A percentile compares a stretch with the other conserved stretches of the same genome.
phyloP scores from a whole-genome alignment of 2,113 vertebrate species.

The Pluvialis apricaria region DNA sequence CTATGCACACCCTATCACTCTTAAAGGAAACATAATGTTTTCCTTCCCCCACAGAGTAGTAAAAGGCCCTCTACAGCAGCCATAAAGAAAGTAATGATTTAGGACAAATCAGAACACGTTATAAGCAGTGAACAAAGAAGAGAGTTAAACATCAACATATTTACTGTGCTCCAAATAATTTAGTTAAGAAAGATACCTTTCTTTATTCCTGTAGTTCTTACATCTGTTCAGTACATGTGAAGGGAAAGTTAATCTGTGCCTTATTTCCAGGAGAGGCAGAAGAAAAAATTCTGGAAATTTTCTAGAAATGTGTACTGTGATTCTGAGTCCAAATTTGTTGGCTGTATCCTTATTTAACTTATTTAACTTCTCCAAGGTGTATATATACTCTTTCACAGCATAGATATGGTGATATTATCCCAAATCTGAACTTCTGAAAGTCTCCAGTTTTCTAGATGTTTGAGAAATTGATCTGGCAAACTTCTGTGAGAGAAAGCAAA shows the following conservation, averaged over 20 bases:
- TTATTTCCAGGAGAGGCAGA: not conserved
- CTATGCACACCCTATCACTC: not conserved
- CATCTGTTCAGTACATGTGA: not conserved
- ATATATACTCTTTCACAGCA: not conserved
- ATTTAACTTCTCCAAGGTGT: not conserved
- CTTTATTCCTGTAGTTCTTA: not conserved
- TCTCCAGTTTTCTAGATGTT: not conserved
- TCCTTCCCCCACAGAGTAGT: not conserved
- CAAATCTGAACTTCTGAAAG: not conserved
- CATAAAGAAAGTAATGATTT: not conserved
- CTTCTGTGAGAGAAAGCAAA: not conserved
- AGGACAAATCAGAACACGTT: not conserved
- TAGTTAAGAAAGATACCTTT: not conserved
- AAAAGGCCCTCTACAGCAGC: not conserved
- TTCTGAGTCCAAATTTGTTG: not conserved
- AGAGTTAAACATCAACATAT: not conserved
- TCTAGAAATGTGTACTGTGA: not conserved
- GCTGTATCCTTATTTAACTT: not conserved
- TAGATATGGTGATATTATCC: not conserved
- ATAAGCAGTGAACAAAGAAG: not conserved
- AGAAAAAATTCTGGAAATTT: not conserved
- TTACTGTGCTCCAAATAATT: not conserved
- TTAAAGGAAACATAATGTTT: not conserved
- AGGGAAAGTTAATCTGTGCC: not conserved
- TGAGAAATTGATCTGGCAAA: not conserved